phyloP scores from a whole-genome alignment of 2,113 vertebrate genomes.

The Motacilla alba region DNA sequence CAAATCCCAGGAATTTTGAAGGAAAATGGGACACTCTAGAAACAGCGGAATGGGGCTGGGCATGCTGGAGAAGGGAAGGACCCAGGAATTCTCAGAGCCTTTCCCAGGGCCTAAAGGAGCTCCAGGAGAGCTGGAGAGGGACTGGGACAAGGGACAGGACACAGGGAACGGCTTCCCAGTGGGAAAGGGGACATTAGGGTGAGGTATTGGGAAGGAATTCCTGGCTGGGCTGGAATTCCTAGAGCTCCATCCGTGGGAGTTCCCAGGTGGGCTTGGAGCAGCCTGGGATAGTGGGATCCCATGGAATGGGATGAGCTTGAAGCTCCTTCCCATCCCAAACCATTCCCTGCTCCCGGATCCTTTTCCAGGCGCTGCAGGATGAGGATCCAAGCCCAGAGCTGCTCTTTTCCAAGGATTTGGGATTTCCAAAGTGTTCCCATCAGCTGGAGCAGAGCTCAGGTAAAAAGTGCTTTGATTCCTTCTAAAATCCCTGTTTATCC shows the following conservation, averaged over 20 bases:
- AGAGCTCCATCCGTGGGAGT: not conserved
- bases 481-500: fast-evolving
- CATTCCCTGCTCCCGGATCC: not conserved
- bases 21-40: not conserved
- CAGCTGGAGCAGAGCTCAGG: not conserved
- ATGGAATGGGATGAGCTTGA: not conserved
- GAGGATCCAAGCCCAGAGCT: fast-evolving
- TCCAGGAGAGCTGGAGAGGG: not conserved
- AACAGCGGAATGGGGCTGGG: not conserved
- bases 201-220: not conserved
- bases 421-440: fast-evolving
- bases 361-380: not conserved
- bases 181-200: not conserved
- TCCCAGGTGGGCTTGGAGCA: not conserved
- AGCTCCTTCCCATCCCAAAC: not conserved
- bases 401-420: fast-evolving
- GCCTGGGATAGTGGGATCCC: not conserved
- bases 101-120: not conserved
- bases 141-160: not conserved
- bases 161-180: not conserved
- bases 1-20: too few species aligned
- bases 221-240: too few species aligned
- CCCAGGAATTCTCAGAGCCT: not conserved
- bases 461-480: fast-evolving
- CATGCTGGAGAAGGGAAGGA: not conserved